Percentiles rank a stretch among this genome's conserved stretches.
These are phyloP conservation scores for Cottus gobio DNA, from an alignment of 2,113 vertebrate genomes.

Conservation along the genomic window DNA sequence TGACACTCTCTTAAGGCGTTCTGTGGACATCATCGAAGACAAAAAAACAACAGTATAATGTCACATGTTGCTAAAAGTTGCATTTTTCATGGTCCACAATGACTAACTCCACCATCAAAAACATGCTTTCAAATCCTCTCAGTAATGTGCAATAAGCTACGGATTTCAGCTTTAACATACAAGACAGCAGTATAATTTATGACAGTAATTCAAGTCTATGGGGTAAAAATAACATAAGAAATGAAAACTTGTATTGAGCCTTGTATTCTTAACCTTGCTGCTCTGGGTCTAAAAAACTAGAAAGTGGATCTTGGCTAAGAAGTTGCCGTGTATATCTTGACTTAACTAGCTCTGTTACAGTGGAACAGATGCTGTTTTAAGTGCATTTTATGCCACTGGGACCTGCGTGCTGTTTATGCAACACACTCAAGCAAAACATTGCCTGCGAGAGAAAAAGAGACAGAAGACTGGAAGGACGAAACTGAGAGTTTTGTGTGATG, in stretches of 20 bases:
- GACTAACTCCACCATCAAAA: background rate
- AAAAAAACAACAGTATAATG: background rate
- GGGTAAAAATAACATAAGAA: background rate
- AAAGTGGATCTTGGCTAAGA: background rate
- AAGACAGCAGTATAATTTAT: background rate
- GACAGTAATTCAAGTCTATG: background rate
- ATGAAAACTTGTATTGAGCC: background rate
- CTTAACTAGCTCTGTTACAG: background rate
- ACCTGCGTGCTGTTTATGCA: slow-evolving; percentile 8
- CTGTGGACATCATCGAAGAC: background rate
- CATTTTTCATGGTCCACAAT: background rate
- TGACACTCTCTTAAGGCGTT: background rate
- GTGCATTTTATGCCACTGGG: slow-evolving; percentile 25
- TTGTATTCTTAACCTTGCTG: background rate
- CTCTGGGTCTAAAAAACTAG: background rate
- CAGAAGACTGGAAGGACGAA: background rate
- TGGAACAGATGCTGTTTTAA: slow-evolving; percentile 18
- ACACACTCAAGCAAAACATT: slow-evolving; percentile 27
- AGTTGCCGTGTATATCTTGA: slow-evolving; percentile 1
- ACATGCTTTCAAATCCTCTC: background rate
- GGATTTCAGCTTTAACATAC: background rate
- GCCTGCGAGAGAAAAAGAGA: background rate
- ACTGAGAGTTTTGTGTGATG: background rate
- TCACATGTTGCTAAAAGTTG: background rate
- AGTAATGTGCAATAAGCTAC: background rate